Conservation (phyloP, 53 echinoderm and acorn worm species). For the Crossaster papposus region DNA sequence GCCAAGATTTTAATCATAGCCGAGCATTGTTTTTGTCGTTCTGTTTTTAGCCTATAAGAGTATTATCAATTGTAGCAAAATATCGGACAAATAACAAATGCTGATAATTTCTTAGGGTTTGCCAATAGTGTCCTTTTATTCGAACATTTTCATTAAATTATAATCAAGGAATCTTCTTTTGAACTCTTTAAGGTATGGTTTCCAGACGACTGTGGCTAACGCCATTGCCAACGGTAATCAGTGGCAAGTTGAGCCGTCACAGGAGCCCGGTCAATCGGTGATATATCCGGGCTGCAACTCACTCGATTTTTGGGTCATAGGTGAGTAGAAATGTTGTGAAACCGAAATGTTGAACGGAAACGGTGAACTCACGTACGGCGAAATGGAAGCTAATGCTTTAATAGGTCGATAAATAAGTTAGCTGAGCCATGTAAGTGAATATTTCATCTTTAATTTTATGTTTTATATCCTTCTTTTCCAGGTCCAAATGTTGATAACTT, state of each 20-base stretch:
- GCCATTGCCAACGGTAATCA: slow-evolving; percentile 39
- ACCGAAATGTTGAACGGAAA: too few species aligned
- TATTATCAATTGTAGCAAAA: too few species aligned
- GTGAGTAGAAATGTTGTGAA: slow-evolving; percentile 20
- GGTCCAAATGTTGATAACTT: slow-evolving; percentile 61
- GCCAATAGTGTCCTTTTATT: background rate
- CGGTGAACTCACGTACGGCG: too few species aligned
- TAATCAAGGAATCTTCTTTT: background rate
- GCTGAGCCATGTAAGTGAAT: too few species aligned
- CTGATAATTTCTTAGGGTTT: too few species aligned
- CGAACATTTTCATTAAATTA: background rate
- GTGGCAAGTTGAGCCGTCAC: slow-evolving; percentile 68
- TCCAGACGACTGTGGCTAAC: slow-evolving; percentile 42
- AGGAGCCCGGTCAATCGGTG: slow-evolving; percentile 18
- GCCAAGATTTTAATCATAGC: too few species aligned
- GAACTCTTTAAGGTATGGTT: slow-evolving; percentile 51
- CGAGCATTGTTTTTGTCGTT: too few species aligned
- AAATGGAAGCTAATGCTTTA: too few species aligned
- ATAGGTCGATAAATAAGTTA: too few species aligned
- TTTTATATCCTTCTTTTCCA: background rate
- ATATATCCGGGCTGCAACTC: slow-evolving; percentile 25
- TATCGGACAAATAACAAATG: too few species aligned
- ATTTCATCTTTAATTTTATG: too few species aligned
- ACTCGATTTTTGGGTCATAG: slow-evolving; percentile 64
- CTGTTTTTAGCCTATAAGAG: too few species aligned